These are phyloP conservation scores for Crocuta crocuta DNA, from an alignment of 2,113 vertebrate species.

Conservation along the genomic window DNA sequence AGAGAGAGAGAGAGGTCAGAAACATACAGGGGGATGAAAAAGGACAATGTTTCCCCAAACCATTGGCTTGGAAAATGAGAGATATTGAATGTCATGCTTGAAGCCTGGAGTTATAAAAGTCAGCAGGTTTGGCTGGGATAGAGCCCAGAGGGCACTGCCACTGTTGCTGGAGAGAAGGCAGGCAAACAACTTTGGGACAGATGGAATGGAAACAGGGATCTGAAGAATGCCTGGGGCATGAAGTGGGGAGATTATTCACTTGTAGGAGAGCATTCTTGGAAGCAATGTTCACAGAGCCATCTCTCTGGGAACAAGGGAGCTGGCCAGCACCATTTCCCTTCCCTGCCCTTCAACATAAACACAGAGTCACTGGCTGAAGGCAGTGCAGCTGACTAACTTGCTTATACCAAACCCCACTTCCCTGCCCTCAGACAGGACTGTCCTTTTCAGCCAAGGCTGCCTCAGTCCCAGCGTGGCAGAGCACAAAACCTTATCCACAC, in stretches of 20 bases:
- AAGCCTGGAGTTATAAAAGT: neutral
- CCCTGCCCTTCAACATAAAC: neutral
- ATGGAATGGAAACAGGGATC: neutral
- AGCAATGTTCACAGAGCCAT: neutral
- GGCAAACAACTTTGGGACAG: neutral
- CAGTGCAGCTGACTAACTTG: neutral
- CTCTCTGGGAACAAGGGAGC: neutral
- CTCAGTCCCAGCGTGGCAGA: neutral
- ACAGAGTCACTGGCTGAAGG: neutral
- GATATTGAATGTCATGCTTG: neutral
- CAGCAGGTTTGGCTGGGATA: neutral
- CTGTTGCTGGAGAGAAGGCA: neutral
- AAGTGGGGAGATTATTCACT: neutral
- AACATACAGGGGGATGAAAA: neutral
- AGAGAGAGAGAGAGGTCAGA: neutral
- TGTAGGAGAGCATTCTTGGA: neutral
- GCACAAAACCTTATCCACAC: neutral
- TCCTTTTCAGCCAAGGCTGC: neutral
- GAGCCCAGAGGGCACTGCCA: neutral
- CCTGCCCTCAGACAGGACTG: neutral
- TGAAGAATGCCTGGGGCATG: neutral
- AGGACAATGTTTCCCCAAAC: neutral
- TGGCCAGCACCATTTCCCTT: neutral
- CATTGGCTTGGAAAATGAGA: neutral
- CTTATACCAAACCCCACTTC: neutral